These are phyloP conservation scores for Imbricaverruca yamaguchii DNA, from an alignment of 2,888 invertebrate species.

Conservation along the genomic window DNA sequence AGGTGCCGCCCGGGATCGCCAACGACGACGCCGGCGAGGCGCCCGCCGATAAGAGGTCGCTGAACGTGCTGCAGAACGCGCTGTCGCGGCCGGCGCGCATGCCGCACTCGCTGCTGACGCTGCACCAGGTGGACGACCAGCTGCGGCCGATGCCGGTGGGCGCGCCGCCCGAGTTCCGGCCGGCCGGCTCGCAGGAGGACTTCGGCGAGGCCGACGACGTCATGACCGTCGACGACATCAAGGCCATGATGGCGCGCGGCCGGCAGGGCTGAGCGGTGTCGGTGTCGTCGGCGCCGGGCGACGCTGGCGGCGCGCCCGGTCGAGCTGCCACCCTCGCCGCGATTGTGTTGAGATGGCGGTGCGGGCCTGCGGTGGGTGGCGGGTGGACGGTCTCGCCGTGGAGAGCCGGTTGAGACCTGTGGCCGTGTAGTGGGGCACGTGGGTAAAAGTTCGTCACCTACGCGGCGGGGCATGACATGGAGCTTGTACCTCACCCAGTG, in stretches of 20 bases:
- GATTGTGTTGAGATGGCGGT: too few species aligned
- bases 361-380: too few species aligned
- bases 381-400: too few species aligned
- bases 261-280: too few species aligned
- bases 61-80: constrained; percentile 26
- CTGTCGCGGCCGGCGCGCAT: constrained; percentile 3
- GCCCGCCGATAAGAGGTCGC: constrained; percentile 25
- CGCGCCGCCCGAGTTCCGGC: background rate
- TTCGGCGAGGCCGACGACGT: background rate
- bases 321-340: too few species aligned
- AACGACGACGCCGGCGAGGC: constrained; percentile 23
- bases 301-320: too few species aligned
- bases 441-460: too few species aligned
- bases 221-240: background rate
- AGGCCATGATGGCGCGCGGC: background rate
- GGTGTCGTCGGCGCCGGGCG: background rate
- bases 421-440: too few species aligned
- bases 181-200: background rate
- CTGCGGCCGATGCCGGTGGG: background rate
- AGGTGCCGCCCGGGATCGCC: constrained; percentile 12
- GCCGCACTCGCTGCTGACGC: background rate
- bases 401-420: too few species aligned
- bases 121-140: background rate
- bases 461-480: too few species aligned
- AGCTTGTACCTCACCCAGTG: too few species aligned